Base-by-base conservation (phyloP, 2,113 vertebrate species). In the Rattus rattus region DNA sequence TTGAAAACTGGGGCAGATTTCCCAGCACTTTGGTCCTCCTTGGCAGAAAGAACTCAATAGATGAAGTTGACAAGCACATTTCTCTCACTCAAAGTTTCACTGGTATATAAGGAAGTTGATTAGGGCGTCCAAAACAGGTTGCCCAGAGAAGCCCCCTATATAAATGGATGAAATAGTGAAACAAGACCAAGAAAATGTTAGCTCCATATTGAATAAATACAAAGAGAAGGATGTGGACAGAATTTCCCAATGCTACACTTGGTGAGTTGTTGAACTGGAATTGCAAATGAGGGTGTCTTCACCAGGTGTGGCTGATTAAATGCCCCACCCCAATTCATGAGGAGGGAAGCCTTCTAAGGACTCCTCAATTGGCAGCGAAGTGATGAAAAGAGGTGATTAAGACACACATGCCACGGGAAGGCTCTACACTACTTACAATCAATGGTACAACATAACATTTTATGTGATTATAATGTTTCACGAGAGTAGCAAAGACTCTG, bases 401-500 rank as follows among this genome's bases (percentile, higher is more conserved):
- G 94, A 61, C 92, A 20, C 86, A 98, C 95, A 94, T 98, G 88
- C 75, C 91, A 97, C 90, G 90, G 97, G 92, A 92, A 98, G 97
- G 26, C 94, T 89, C 70, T 87, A 49, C 85, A 98, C 97, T 86
- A 85, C 85, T 94, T 95, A 96, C 65, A 94, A 80, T 98, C 77
- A 95, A 89, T 98, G 86, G 97, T 98, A 90, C 88, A 91, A 39
- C 76, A 28, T 92, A 97, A 96, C 88, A 47, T 97, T 98, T 98
- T 92, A 97, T 96, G 80, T 0, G 49, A 98, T 98, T 97, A 97
- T 97, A 98, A 97, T 97, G 90, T 97, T 98, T 97, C 96, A 97
- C 0, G 80, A 97, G 96, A n/a, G 92, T 94, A 97, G 95, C 90
- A 92, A 70, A 97, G 97, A 75, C 75, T 33, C 47, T 70, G 72